Conservation (phyloP, 2,888 invertebrate genomes). For the Heliconius charithonia region DNA sequence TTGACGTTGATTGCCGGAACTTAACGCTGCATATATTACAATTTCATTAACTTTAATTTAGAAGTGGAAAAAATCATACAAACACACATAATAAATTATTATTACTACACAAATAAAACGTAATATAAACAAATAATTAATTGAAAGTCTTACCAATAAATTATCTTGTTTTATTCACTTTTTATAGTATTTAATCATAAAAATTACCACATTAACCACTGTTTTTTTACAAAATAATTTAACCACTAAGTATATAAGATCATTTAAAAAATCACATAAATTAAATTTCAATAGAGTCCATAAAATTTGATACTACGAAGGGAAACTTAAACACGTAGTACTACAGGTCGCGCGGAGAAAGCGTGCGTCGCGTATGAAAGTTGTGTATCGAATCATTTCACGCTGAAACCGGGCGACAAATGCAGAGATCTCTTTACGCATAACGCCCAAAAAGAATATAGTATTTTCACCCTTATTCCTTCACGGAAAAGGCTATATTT, state of each 20-base stretch:
- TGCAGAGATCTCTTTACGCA: constrained; percentile 13
- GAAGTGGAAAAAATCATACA: neutral
- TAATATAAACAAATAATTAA: neutral
- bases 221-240: neutral
- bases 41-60: neutral
- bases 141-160: neutral
- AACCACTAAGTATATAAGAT: neutral
- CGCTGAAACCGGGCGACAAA: constrained; percentile 54
- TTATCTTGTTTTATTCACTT: neutral
- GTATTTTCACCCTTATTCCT: constrained; percentile 2
- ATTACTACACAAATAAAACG: no score
- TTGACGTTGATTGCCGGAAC: neutral
- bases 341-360: constrained; percentile 31
- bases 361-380: constrained; percentile 57
- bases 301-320: constrained; percentile 21
- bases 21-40: neutral
- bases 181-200: neutral
- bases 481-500: neutral
- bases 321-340: constrained; percentile 35
- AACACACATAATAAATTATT: neutral
- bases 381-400: constrained; percentile 54
- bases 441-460: neutral
- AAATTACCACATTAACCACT: constrained; percentile 2
- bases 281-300: constrained; percentile 4
- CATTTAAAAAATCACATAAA: neutral